phyloP scores from a whole-genome alignment of 2,797 vertebrate species.

The Acipenser transmontanus region DNA sequence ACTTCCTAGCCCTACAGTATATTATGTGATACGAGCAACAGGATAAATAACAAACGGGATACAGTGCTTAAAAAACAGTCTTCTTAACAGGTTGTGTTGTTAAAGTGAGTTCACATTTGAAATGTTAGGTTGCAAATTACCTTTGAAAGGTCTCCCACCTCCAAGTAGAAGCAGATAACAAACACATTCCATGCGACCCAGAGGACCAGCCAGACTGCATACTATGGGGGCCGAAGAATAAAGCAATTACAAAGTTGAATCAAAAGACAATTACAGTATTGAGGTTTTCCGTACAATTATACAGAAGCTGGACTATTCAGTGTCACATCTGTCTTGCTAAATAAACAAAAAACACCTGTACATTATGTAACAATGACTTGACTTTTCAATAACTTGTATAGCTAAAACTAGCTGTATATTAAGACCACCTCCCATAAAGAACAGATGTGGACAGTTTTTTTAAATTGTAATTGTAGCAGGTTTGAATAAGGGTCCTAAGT shows the following conservation, averaged over 20 bases:
- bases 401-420: too few species aligned
- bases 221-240: conserved; percentile 60
- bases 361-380: too few species aligned
- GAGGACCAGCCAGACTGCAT: conserved; percentile 88
- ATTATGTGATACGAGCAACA: neutral
- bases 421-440: too few species aligned
- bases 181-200: conserved; percentile 98
- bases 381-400: too few species aligned
- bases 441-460: too few species aligned
- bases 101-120: conserved; percentile 20
- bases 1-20: neutral
- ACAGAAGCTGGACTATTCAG: too few species aligned
- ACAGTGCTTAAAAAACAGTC: neutral
- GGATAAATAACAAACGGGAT: too few species aligned
- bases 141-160: conserved; percentile 94
- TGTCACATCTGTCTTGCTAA: too few species aligned
- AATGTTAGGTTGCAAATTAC: conserved; percentile 60
- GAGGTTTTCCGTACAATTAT: too few species aligned
- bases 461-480: too few species aligned
- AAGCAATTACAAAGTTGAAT: conserved; percentile 30
- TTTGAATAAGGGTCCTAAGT: too few species aligned
- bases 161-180: conserved; percentile 98
- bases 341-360: too few species aligned
- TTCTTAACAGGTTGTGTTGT: neutral
- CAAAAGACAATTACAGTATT: conserved; percentile 8